Evolutionary conservation across 2,888 invertebrate genomes (phyloP).

Genomic region (Spodoptera littoralis): DNA sequence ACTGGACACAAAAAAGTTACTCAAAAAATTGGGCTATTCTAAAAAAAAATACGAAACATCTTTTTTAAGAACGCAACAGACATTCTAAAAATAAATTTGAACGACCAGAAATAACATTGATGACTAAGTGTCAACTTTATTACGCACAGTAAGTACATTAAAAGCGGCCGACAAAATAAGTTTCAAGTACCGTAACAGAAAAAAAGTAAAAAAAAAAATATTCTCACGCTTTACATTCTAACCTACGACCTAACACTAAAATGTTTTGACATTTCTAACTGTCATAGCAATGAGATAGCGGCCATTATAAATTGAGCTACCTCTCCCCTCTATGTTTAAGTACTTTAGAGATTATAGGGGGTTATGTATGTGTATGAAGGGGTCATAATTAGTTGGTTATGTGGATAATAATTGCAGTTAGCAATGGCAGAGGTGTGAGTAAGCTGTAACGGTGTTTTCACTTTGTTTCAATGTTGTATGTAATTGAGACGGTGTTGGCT

Average conservation of each 20-base stretch:
- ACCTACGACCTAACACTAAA: constrained; percentile 80
- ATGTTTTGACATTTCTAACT: constrained; percentile 80
- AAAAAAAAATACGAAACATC: too few relatives aligned
- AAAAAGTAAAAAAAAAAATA: constrained; percentile 58
- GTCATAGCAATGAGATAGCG: constrained; percentile 75
- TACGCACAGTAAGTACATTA: constrained; percentile 11
- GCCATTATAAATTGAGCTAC: constrained; percentile 65
- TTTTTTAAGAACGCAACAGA: too few relatives aligned
- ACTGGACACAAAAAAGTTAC: too few relatives aligned
- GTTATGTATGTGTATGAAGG: constrained; percentile 29
- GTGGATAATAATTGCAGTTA: constrained; percentile 74
- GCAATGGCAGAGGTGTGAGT: constrained; percentile 77
- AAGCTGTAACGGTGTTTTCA: constrained; percentile 77
- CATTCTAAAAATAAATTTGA: not conserved
- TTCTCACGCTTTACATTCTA: constrained; percentile 81
- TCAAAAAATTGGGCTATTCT: too few relatives aligned
- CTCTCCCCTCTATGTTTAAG: constrained; percentile 33
- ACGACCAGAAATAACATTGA: constrained; percentile 10
- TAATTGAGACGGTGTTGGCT: constrained; percentile 41
- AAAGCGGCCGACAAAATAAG: constrained; percentile 25
- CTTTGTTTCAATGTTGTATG: constrained; percentile 57
- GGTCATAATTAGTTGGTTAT: constrained; percentile 65
- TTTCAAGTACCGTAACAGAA: constrained; percentile 51
- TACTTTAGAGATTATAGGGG: constrained; percentile 20
- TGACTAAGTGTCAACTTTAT: constrained; percentile 43